phyloP scores from a whole-genome alignment of 2,113 vertebrate species.

The Sinocyclocheilus grahami region DNA sequence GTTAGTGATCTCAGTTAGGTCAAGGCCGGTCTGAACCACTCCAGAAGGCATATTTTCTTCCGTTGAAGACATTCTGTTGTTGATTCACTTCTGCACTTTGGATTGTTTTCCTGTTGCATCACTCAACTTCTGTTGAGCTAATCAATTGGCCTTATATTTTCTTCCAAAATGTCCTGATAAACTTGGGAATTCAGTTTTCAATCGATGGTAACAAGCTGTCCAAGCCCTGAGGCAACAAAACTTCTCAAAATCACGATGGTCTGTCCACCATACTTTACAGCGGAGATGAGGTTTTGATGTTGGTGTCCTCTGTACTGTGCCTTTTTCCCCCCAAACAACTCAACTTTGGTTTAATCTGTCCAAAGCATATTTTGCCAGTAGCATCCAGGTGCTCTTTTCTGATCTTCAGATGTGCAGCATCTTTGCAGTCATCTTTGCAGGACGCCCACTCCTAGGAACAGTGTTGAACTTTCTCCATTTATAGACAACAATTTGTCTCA shows the following conservation, averaged over 20 bases:
- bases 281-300: not conserved
- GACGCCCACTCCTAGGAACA: not conserved
- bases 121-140: not conserved
- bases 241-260: not conserved
- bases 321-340: not conserved
- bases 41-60: not conserved
- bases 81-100: not conserved
- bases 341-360: not conserved
- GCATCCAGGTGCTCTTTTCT: conserved; percentile 6
- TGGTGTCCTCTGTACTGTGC: not conserved
- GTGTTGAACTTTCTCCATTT: not conserved
- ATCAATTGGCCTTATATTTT: not conserved
- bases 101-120: not conserved
- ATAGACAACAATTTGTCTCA: not conserved
- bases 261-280: not conserved
- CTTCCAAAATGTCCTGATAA: not conserved
- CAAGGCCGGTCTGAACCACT: not conserved
- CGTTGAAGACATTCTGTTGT: not conserved
- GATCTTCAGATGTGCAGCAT: not conserved
- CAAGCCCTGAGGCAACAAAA: not conserved
- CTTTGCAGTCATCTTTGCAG: not conserved
- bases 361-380: not conserved
- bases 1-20: not conserved
- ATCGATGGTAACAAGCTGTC: not conserved
- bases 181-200: conserved; percentile 19